Percentiles rank a stretch among this genome's conserved stretches.
Conservation (phyloP, 2,797 vertebrate genomes). For the Onychomys arenicola region DNA sequence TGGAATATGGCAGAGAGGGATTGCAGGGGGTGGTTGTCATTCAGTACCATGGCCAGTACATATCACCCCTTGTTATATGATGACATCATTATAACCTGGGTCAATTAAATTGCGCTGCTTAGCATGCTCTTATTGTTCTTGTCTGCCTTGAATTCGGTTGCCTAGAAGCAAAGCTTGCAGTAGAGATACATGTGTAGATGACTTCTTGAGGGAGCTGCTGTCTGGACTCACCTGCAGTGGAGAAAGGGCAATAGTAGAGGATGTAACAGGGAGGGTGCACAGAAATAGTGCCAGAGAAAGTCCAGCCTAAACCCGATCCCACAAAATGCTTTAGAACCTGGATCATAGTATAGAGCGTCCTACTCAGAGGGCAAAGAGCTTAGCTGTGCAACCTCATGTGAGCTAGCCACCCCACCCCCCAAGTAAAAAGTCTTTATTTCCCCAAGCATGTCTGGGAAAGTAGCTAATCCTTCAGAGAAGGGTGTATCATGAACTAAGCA, state of each 20-base stretch:
- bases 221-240: background rate
- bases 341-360: background rate
- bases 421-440: background rate
- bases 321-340: background rate
- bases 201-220: background rate
- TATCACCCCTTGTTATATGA: background rate
- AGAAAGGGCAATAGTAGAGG: background rate
- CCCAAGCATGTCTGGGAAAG: background rate
- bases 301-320: background rate
- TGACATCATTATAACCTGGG: background rate
- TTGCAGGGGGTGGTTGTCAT: background rate
- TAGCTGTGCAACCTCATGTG: background rate
- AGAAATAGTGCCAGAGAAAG: background rate
- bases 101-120: background rate
- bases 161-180: background rate
- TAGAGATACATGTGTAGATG: background rate
- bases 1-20: background rate
- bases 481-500: background rate
- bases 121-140: background rate
- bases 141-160: background rate
- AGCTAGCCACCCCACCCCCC: background rate
- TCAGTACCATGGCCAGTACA: background rate
- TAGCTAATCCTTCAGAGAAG: background rate
- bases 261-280: background rate
- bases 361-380: background rate